Evolutionary conservation across 2,888 invertebrate species (phyloP), one percentile per base, ranked within the genome.

Genomic region (Thymelicus lineola): DNA sequence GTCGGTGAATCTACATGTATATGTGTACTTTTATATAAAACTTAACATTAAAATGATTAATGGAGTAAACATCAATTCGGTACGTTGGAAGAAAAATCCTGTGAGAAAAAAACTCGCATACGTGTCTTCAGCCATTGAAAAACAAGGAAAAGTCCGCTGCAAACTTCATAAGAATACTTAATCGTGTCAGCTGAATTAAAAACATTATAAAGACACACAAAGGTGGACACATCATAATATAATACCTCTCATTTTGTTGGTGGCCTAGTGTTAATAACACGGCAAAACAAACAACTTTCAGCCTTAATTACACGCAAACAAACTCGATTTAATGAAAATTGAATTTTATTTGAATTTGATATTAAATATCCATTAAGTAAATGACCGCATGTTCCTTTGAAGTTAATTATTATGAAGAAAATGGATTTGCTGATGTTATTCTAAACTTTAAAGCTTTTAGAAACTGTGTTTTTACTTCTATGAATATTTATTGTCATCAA

Each of bases 361-460:
- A 55, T 55, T 55, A 55, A 55, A 55, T 35, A 55, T 55, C 55
- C 55, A 55, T 55, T 55, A 55, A 55, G 55, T 55, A 53, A 53
- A 55, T 55, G 55, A 55, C 35, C 35, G 12, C 55, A 17, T 14
- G 55, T 55, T 55, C 55, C 35, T 35, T 55, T 35, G 12, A 28
- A 55, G 14, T 55, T 55, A 15, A 50, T 15, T 14, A 28, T 55
- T 35, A 35, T 55, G 6, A 28, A 55, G 28, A 55, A 55, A 55
- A 55, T 55, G 55, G 12, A 55, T 55, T 55, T 55, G 6, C 55
- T 14, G 28, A 35, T 55, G 55, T 55, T 20, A 53, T 55, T 55
- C 14, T 35, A 12, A 28, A 55, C 35, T 55, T 55, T 55, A 14
- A 55, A 28, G 55, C 55, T 55, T 28, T 55, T 35, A 55, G 15